phyloP scores from a whole-genome alignment of 2,797 vertebrate genomes.

The Rhadinocentrus ornatus region DNA sequence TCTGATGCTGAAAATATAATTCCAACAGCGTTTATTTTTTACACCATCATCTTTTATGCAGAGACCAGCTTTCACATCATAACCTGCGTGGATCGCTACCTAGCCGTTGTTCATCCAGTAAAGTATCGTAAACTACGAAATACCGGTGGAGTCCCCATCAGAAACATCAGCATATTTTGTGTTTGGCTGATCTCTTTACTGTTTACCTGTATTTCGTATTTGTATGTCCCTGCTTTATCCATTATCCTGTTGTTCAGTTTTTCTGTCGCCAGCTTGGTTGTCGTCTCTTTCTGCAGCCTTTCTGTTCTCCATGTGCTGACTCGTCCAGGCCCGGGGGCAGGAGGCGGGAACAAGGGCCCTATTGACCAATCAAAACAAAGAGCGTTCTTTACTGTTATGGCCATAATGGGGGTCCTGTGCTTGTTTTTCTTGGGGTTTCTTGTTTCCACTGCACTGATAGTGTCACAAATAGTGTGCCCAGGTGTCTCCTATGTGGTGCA shows the following conservation, averaged over 20 bases:
- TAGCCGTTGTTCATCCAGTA: constrained; percentile 46
- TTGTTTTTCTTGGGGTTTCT: neutral
- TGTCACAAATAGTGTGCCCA: accelerated
- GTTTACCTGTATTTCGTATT: neutral
- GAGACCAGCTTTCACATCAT: constrained; percentile 22
- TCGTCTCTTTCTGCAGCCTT: too few relatives aligned
- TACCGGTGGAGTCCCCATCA: neutral
- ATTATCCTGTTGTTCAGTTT: neutral
- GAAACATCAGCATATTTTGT: constrained; percentile 9
- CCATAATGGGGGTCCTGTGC: neutral
- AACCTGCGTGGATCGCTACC: constrained; percentile 43
- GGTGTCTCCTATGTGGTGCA: neutral
- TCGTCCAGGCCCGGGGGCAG: constrained; percentile 9
- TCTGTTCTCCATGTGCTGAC: too few relatives aligned
- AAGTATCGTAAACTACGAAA: constrained; percentile 19
- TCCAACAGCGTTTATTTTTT: accelerated
- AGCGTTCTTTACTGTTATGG: constrained; percentile 10
- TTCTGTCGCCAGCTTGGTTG: neutral
- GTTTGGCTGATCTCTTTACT: constrained; percentile 14
- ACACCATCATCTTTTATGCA: accelerated
- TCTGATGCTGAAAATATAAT: too few relatives aligned
- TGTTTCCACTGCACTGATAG: accelerated
- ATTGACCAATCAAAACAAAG: constrained; percentile 31
- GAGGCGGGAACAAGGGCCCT: neutral
- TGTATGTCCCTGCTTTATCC: neutral